phyloP scores from a whole-genome alignment of 2,888 invertebrate species.

The Rotaria socialis region DNA sequence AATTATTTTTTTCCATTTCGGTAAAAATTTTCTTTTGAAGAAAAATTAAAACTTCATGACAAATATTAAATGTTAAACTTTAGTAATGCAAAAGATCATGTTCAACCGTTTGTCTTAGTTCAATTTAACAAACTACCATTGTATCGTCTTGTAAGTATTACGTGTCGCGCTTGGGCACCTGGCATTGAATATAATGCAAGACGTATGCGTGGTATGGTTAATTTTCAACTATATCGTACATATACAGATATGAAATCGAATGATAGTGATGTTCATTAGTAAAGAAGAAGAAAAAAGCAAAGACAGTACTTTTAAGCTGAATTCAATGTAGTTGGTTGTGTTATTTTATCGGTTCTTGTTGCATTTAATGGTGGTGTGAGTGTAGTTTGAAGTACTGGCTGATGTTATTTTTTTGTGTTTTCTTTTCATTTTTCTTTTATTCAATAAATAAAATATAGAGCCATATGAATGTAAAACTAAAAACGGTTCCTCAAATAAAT shows the following conservation, averaged over 20 bases:
- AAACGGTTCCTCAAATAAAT: too few species aligned
- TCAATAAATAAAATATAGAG: not conserved
- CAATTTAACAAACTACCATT: not conserved
- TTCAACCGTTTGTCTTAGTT: constrained; percentile 8
- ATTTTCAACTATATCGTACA: not conserved
- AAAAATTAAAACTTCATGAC: not conserved
- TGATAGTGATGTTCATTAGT: not conserved
- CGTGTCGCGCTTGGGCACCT: constrained; percentile 15
- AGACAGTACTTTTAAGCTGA: too few species aligned
- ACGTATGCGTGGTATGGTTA: constrained; percentile 27
- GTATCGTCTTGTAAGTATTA: not conserved
- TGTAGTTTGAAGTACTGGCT: not conserved
- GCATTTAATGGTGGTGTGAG: not conserved
- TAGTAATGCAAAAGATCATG: constrained; percentile 26
- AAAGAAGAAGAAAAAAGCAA: too few species aligned
- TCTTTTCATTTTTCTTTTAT: not conserved
- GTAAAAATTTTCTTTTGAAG: not conserved
- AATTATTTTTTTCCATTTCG: constrained; percentile 3
- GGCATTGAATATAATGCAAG: not conserved
- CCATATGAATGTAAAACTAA: too few species aligned
- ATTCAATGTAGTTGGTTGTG: not conserved
- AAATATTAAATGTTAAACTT: not conserved
- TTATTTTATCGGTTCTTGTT: too few species aligned
- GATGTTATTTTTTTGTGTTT: too few species aligned
- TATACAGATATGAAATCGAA: not conserved